Base-by-base conservation (phyloP, 1,140 invertebrate species). In the Drepana arcuata region DNA sequence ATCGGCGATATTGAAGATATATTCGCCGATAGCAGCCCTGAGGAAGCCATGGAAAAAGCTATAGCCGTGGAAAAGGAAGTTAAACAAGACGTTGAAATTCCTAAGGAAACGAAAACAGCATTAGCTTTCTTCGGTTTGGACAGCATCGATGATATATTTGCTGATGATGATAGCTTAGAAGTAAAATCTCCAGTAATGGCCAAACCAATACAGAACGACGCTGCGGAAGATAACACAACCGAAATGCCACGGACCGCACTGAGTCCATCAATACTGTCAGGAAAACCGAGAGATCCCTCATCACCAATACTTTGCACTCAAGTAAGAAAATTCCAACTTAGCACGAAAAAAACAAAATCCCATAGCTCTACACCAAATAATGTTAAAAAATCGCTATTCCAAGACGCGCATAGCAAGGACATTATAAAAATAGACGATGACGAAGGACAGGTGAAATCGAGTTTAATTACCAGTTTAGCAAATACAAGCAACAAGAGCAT, bases 91-190 rank as follows among this genome's bases (percentile, higher is more conserved):
- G 29, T 14, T 35, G 32, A 16, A 16, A 14, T 38, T 44, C 21
- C 27, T 55, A 27, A 57, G 32, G 24, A 42, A 44, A 33, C 53
- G 1, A 55, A 77, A 40, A 57, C 74, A 47, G 48, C 50, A 24
- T 48, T 80, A 42, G 50, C 59, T 29, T 79, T 74, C 48, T 83
- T 83, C 38, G 77, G 74, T 10, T 45, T 84, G 18, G 63, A 71
- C 16, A 72, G 65, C 41, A 52, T 84, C 23, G 77, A 83, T 23
- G 83, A 84, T 38, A 77, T 83, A 37, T 83, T 84, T 51, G 71
- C 54, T 29, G 69, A 81, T 43, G 11, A 42, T 14, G 28, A 30
- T 14, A 41, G 34, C 21, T 41, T 26, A 13, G 13, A 48, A 23
- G 31, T 18, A 9, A 43, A 42, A 15, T 11, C 25, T 23, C 16